phyloP scores from a whole-genome alignment of 2,113 vertebrate genomes.

The Rafetus swinhoei region DNA sequence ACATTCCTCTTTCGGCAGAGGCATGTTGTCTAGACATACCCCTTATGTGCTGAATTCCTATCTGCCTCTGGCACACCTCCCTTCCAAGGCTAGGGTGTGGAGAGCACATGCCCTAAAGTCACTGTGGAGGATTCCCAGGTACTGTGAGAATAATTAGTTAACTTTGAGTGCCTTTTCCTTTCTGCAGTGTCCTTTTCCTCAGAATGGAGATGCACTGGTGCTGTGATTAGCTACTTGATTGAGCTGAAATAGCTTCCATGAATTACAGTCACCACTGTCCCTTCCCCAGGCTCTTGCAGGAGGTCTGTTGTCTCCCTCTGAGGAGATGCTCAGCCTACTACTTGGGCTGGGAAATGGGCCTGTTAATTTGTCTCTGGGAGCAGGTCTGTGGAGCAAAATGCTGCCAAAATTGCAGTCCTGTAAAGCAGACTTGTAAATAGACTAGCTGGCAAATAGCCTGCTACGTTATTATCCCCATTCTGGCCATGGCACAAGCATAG shows the following conservation, averaged over 20 bases:
- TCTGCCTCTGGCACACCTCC: not conserved
- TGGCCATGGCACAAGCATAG: not conserved
- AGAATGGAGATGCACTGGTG: not conserved
- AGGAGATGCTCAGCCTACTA: not conserved
- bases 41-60: accelerated
- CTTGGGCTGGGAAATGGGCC: not conserved
- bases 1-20: no score
- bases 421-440: not conserved
- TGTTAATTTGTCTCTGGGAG: not conserved
- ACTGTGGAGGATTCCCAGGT: accelerated
- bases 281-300: not conserved
- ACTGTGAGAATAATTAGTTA: accelerated
- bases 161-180: not conserved
- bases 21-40: not conserved
- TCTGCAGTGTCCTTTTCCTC: not conserved
- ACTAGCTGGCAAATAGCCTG: not conserved
- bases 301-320: not conserved
- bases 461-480: not conserved
- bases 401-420: not conserved
- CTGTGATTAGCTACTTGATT: not conserved
- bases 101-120: not conserved
- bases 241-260: constrained; percentile 19
- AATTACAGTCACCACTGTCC: not conserved
- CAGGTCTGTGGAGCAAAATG: not conserved
- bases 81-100: not conserved